Evolutionary conservation across 2,797 vertebrate species (phyloP), one percentile per base, ranked within the genome.

Genomic region (Heteromormyrus szaboi): DNA sequence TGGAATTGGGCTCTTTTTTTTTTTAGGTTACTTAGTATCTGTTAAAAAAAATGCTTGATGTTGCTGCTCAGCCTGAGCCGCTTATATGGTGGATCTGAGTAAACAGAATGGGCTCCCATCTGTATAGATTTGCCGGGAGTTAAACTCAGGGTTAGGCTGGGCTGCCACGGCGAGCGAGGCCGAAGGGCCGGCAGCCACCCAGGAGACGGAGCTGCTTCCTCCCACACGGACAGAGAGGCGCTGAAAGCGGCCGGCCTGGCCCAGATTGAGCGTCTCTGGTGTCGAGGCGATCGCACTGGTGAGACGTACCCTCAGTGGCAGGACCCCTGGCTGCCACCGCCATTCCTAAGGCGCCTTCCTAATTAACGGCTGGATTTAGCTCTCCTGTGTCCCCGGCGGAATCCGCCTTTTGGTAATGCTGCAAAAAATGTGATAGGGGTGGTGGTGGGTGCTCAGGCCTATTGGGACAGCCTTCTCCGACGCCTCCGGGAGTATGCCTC

Each of bases 281-380:
- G 50, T 54, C 51, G 37, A 44, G 12, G 1, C 17, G 51, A 91
- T 90, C 91, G 89, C 88, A 89, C 90, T 37, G 33, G 33, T 25
- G 51, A 92, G 90, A 94, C 93, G 89, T 59, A 87, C 87, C 53
- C 41, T 46, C 46, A 5, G 89, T 93, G 94, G 92, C 94, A 95
- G 92, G 92, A 93, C 88, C 93, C 93, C 94, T 95, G 94, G 94
- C 92, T 93, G 93, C 29, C 48, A 94, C 93, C 93, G 90, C 90
- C 92, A 93, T 92, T 94, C 93, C 92, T 93, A 92, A 93, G 93
- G 92, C 51, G 93, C 93, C 94, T 94, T 92, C 94, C 94, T 93
- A 94, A 95, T 95, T 95, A 95, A 91, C 92, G 90, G 91, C 91
- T 89, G 91, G 89, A 90, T 91, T 91, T 85, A 90, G 91, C 91